Evolutionary conservation across 2,797 vertebrate genomes (phyloP), one percentile per base, ranked within the genome.

Genomic region (Perodicticus potto): DNA sequence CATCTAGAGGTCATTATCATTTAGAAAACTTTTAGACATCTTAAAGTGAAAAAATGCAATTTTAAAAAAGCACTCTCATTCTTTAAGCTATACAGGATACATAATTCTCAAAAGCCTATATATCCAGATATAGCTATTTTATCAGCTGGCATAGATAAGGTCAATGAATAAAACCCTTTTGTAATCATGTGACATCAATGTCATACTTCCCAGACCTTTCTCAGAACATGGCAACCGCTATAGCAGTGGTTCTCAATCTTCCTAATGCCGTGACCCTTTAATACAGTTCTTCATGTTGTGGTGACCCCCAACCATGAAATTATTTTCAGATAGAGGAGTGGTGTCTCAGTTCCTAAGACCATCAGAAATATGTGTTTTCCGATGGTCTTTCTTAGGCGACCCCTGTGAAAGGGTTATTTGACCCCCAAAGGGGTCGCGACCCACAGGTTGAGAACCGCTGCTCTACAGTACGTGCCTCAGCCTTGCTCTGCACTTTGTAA

Each of bases 1-100:
- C 65, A 70, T 87, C 34, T 70, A 57, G 49, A 76, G n/a, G 34
- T 80, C 34, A 73, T n/a, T 29, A 67, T 61, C 34, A 77, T 86
- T 84, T 93, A 76, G 3, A 86, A 92, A 69, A 92, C 11, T 53
- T 53, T 53, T 16, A 16, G 49, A 77, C 40, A 45, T 80, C 86
- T 91, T 91, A 92, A 97, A 78, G n/a, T 76, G 40, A 96, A 70
- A 89, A 96, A 70, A 70, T 40, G 3, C 7, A 74, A n/a, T 72
- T 95, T 94, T 45, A 43, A 91, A 92, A 89, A 89, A 37, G 2
- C 17, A 49, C 19, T 95, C 8, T 74, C 63, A 70, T 72, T 90
- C 49, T 93, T 65, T 20, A 92, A 69, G 43, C 16, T 80, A 61
- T 57, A 80, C 67, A 82, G 43, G 59, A 95, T 45, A 88, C 34